Conservation (phyloP, 2,888 invertebrate genomes). For the Drosophila testacea region DNA sequence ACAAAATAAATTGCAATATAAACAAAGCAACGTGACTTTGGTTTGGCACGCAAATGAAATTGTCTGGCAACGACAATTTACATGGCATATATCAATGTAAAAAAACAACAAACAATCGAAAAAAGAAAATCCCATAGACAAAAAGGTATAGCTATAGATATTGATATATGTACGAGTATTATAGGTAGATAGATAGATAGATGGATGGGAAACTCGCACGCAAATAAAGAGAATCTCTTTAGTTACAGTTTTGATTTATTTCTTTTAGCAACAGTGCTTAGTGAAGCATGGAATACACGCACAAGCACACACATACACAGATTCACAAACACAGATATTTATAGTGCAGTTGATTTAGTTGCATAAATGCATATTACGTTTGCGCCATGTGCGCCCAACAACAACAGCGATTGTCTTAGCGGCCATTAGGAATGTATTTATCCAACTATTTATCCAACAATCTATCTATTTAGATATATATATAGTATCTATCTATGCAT, state of each 20-base stretch:
- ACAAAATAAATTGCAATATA: conserved; percentile 54
- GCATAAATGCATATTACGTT: conserved; percentile 58
- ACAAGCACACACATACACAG: conserved; percentile 10
- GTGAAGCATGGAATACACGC: conserved; percentile 31
- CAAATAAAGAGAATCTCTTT: conserved; percentile 46
- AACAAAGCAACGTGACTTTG: conserved; percentile 66
- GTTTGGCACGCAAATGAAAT: conserved; percentile 62
- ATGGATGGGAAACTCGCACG: conserved; percentile 36
- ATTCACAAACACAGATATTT: conserved; percentile 1
- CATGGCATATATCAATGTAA: conserved; percentile 41
- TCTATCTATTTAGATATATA: not conserved
- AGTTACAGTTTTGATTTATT: conserved; percentile 53
- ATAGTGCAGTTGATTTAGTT: conserved; percentile 29
- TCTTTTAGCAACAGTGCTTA: conserved; percentile 39
- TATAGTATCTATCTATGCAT: conserved; percentile 4
- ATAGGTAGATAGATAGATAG: not conserved
- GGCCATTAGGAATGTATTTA: not conserved
- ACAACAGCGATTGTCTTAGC: conserved; percentile 10
- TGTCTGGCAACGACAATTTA: conserved; percentile 36
- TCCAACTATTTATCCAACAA: conserved; percentile 1
- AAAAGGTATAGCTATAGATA: conserved; percentile 18
- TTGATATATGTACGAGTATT: not conserved
- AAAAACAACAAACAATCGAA: conserved; percentile 7
- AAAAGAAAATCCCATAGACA: conserved; percentile 3
- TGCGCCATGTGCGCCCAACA: conserved; percentile 39